Base-by-base conservation (phyloP, 2,888 invertebrate species). In the Gastracanthus pulcherrimus region DNA sequence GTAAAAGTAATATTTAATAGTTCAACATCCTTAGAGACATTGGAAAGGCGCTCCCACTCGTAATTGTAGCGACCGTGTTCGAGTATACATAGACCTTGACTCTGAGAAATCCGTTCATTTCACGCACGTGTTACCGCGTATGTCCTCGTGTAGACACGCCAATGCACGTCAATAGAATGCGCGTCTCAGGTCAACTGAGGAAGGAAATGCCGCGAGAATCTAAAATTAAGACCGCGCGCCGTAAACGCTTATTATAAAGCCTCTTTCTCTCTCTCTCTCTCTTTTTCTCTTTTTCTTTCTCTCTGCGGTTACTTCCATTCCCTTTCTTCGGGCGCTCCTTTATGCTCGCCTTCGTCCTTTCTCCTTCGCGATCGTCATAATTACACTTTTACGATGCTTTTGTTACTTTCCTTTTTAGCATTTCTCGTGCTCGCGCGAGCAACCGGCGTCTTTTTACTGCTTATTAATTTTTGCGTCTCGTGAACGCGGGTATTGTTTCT, bases 151-250 rank as follows among this genome's bases (percentile, higher is more conserved):
- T n/a, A n/a, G n/a, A n/a, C n/a, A n/a, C n/a, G n/a, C n/a, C n/a
- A n/a, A n/a, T n/a, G n/a, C n/a, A n/a, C n/a, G n/a, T n/a, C n/a
- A n/a, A 9, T 16, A 19, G 9, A 60, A 9, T 34, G 7, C 11
- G 51, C 41, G 38, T 66, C 38, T 48, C 45, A 19, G 34, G 13
- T 36, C 16, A 23, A 1, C 7, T 1, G 29, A 2, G 45, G 19
- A 29, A 9, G 26, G 34, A 13, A 70, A 64, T 48, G 31, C 82
- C 79, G 82, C 78, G 80, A 83, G 84, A 84, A 86, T 86, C 86
- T 86, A 85, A 86, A 87, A 86, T 87, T 86, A 87, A 87, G 87
- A 87, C 83, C 86, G 69, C 81, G 69, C 81, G 60, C 84, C 85
- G 75, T 82, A 41, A 76, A 74, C 84, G 79, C 83, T 85, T 83